Conservation (phyloP, 2,888 invertebrate genomes). For the Caenorhabditis virilis region DNA sequence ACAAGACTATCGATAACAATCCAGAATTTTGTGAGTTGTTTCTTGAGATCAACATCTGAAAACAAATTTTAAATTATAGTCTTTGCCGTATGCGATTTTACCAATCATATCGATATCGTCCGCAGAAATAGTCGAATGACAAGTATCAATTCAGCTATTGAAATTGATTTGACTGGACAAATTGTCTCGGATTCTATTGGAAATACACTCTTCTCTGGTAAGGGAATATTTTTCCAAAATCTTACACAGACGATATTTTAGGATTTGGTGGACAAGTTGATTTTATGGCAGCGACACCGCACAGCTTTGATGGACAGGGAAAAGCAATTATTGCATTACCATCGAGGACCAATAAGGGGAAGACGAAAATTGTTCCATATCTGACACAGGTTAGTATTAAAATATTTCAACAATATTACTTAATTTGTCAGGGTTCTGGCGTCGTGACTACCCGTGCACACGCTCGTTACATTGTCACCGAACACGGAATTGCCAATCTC, state of each 20-base stretch:
- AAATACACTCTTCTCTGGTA: slow-evolving; percentile 75
- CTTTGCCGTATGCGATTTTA: slow-evolving; percentile 47
- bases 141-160: slow-evolving; percentile 93
- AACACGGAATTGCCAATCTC: slow-evolving; percentile 74
- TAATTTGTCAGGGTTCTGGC: slow-evolving; percentile 78
- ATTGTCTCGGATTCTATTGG: slow-evolving; percentile 91
- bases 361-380: slow-evolving; percentile 82
- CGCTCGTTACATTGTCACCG: slow-evolving; percentile 89
- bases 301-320: slow-evolving; percentile 82
- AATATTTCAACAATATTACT: not conserved
- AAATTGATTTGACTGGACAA: slow-evolving; percentile 91
- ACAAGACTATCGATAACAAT: slow-evolving; percentile 91
- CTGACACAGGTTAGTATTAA: slow-evolving; percentile 75
- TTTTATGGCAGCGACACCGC: slow-evolving; percentile 87
- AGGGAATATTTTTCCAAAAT: too few species aligned
- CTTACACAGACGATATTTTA: too few species aligned
- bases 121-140: slow-evolving; percentile 80
- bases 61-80: slow-evolving; percentile 21
- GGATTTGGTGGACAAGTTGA: slow-evolving; percentile 91
- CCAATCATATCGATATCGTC: slow-evolving; percentile 70
- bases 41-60: too few species aligned
- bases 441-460: slow-evolving; percentile 89
- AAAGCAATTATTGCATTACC: slow-evolving; percentile 85
- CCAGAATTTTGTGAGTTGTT: slow-evolving; percentile 74
- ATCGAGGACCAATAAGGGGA: slow-evolving; percentile 80